A percentile compares a stretch with the other conserved stretches of the same genome.
Conservation (phyloP, 2,113 vertebrate genomes). For the Sturnus vulgaris region DNA sequence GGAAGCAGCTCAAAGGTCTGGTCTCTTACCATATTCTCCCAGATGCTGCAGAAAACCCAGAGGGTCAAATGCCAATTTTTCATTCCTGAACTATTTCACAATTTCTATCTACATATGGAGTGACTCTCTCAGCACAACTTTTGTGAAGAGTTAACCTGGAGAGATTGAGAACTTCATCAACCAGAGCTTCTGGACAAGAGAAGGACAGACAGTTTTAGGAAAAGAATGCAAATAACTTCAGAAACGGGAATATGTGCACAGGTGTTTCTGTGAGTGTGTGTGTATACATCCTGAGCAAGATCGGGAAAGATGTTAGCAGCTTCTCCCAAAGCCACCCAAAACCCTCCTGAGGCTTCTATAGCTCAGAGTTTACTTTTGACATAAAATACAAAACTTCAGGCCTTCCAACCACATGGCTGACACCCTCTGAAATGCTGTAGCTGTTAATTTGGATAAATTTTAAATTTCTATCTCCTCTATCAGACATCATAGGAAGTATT, state of each 20-base stretch:
- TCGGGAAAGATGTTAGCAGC: background rate
- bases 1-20: background rate
- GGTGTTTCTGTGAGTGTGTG: background rate
- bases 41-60: background rate
- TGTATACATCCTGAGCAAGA: background rate
- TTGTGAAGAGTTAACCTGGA: background rate
- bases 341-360: background rate
- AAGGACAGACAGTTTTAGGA: background rate
- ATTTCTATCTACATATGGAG: accelerated
- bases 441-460: background rate
- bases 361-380: background rate
- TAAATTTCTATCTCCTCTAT: background rate
- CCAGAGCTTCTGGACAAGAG: background rate
- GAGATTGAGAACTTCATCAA: background rate
- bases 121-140: background rate
- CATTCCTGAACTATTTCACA: background rate
- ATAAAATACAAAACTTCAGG: background rate
- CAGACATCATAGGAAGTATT: background rate
- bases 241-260: accelerated
- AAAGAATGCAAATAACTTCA: background rate
- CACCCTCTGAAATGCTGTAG: background rate
- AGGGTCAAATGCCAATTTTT: background rate
- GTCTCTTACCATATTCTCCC: background rate
- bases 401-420: background rate
- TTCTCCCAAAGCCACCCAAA: background rate